Evolutionary conservation across 2,113 vertebrate genomes (phyloP), one percentile per base, ranked within the genome.

Genomic region (Lophochroa leadbeateri): DNA sequence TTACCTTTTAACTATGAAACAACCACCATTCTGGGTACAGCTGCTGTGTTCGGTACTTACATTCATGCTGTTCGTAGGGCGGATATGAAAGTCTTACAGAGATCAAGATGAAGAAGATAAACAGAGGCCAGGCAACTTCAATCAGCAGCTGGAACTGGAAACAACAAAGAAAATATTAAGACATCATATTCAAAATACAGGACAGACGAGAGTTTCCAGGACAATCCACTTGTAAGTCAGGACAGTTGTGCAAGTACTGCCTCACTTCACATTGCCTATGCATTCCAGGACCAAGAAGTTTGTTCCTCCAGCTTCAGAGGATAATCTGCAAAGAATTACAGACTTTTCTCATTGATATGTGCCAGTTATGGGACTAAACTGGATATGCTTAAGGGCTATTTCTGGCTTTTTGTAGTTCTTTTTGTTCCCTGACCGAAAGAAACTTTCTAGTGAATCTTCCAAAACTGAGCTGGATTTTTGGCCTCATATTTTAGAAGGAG

Each of bases 91-190:
- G 96, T 80, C 99, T 98, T 86, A 99, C 99, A 12, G 98, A 98
- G 81, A 99, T 99, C 97, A 99, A 97, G 97, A 99, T 99, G 97
- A 99, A 99, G 98, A 99, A 99, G 98, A 99, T 99, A 94, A 99
- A 98, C 7, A 99, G 98, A 44, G 99, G 99, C 99, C 99, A 99
- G 74, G 98, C 95, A 76, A 99, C 98, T 97, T 99, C 99, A 13
- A 99, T 97, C 97, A 99, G 94, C 79, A 99, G 97, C 97, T 99
- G 99, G 86, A 99, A 97, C 99, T 99, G 96, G 55, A 94, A 97
- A 63, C n/a, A 95, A 82, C 68, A 97, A 84, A 95, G 88, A 95
- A 57, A 55, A 80, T 31, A 84, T 74, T 79, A 95, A 52, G 69
- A 89, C 11, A 35, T 72, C 33, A 55, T 83, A 82, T 28, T 71